Conservation (phyloP, 2,797 vertebrate species). For the Eleutherodactylus coqui region DNA sequence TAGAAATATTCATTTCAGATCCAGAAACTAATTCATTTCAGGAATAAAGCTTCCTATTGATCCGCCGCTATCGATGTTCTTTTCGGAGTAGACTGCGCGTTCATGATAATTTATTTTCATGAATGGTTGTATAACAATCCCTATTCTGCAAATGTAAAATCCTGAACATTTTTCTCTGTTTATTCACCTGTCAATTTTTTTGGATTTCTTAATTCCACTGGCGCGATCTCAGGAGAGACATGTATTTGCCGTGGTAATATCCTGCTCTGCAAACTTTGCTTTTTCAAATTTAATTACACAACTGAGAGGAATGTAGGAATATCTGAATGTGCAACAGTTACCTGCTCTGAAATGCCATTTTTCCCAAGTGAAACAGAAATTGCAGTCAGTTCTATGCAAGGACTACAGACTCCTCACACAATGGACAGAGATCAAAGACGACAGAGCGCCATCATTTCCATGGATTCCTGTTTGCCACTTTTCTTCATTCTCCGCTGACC, state of each 20-base stretch:
- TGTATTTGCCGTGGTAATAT: conserved; percentile 55
- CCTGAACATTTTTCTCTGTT: conserved; percentile 54
- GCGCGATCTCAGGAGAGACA: conserved; percentile 32
- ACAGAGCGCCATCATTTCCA: neutral
- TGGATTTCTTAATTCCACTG: conserved; percentile 59
- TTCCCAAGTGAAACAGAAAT: neutral
- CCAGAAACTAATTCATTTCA: conserved; percentile 28
- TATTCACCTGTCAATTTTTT: conserved; percentile 58
- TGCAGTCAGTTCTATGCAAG: neutral
- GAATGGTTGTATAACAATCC: conserved; percentile 50
- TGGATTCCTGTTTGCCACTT: neutral
- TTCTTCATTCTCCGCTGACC: too few relatives aligned
- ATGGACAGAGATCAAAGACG: neutral
- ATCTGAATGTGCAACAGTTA: conserved; percentile 50
- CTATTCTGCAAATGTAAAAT: conserved; percentile 53
- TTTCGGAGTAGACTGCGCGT: conserved; percentile 15
- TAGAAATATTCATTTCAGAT: conserved; percentile 15
- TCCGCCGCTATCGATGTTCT: conserved; percentile 26
- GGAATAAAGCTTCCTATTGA: conserved; percentile 33
- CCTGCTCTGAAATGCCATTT: neutral
- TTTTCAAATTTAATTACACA: conserved; percentile 54
- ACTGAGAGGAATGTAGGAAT: conserved; percentile 39
- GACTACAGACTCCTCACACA: neutral
- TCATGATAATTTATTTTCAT: conserved; percentile 54
- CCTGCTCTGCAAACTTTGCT: conserved; percentile 58